A percentile compares a stretch with the other conserved stretches of the same genome.
These are phyloP conservation scores for Oscheius myriophilus DNA, from an alignment of 2,888 invertebrate genomes.

Conservation along the genomic window DNA sequence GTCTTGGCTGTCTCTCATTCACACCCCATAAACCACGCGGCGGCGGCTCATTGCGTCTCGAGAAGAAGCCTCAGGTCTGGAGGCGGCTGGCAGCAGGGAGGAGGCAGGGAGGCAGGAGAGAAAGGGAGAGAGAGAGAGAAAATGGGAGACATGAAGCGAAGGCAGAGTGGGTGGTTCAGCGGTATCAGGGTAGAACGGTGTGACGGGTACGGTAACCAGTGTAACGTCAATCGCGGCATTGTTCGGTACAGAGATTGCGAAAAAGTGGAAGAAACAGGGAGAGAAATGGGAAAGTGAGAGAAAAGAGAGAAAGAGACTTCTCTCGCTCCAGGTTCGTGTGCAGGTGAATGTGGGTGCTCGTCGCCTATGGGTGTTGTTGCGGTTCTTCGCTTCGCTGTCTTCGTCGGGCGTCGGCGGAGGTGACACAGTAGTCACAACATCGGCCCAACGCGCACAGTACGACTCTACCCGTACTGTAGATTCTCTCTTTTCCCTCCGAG, in stretches of 20 bases:
- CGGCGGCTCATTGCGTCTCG: slow-evolving; percentile 25
- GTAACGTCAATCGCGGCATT: too few relatives aligned
- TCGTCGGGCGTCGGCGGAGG: slow-evolving; percentile 16
- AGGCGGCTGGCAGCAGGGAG: too few relatives aligned
- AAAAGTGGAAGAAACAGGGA: neutral
- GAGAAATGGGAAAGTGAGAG: neutral
- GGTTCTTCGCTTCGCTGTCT: slow-evolving; percentile 22
- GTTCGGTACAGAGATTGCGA: too few relatives aligned
- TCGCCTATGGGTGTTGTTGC: neutral
- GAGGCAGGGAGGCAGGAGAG: too few relatives aligned
- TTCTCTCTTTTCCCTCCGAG: too few relatives aligned
- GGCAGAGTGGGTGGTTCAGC: too few relatives aligned
- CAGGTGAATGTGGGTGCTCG: too few relatives aligned
- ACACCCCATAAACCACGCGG: slow-evolving; percentile 28
- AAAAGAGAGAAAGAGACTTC: slow-evolving; percentile 6
- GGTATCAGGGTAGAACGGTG: too few relatives aligned
- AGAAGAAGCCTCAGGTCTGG: slow-evolving; percentile 9
- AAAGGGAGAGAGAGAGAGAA: too few relatives aligned
- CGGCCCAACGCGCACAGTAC: slow-evolving; percentile 16
- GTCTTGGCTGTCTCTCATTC: slow-evolving; percentile 18
- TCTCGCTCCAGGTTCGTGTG: too few relatives aligned
- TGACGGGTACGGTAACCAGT: too few relatives aligned
- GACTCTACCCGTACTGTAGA: slow-evolving; percentile 1
- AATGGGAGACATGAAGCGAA: too few relatives aligned
- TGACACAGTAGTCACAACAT: slow-evolving; percentile 30